These are phyloP conservation scores for Suricata suricatta DNA, from an alignment of 2,113 vertebrate genomes.

Conservation along the genomic window DNA sequence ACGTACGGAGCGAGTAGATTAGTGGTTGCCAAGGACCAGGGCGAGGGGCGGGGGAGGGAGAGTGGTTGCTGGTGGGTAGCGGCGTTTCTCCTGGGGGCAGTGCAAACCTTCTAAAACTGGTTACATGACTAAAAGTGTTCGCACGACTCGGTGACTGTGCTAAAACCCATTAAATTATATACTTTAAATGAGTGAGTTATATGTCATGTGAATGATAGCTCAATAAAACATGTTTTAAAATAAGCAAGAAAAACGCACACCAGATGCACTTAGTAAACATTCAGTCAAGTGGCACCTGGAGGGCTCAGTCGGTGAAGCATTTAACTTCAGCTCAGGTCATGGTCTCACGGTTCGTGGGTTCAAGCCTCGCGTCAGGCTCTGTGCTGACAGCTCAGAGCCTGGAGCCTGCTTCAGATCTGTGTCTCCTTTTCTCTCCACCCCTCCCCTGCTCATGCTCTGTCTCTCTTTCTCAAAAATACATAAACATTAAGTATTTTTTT, in stretches of 20 bases:
- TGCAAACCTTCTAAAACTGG: background rate
- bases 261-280: background rate
- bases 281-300: background rate
- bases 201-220: background rate
- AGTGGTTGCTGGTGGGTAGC: rapidly evolving
- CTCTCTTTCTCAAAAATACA: too few species aligned
- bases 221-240: background rate
- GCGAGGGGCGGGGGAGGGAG: rapidly evolving
- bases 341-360: too few species aligned
- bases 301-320: too few species aligned
- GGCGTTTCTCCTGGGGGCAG: background rate
- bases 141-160: background rate
- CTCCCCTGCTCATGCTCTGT: too few species aligned
- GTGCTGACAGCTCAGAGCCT: too few species aligned
- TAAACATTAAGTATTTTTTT: background rate
- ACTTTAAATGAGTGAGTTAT: background rate
- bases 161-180: background rate
- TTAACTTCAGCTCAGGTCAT: too few species aligned
- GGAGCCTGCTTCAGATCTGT: too few species aligned
- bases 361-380: too few species aligned
- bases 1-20: rapidly evolving
- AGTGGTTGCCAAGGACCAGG: background rate
- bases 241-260: background rate
- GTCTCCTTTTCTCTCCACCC: too few species aligned
- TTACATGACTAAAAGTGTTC: too few species aligned